These are phyloP conservation scores for Orthosia gracilis DNA, from an alignment of 2,888 invertebrate species.

Conservation along the genomic window DNA sequence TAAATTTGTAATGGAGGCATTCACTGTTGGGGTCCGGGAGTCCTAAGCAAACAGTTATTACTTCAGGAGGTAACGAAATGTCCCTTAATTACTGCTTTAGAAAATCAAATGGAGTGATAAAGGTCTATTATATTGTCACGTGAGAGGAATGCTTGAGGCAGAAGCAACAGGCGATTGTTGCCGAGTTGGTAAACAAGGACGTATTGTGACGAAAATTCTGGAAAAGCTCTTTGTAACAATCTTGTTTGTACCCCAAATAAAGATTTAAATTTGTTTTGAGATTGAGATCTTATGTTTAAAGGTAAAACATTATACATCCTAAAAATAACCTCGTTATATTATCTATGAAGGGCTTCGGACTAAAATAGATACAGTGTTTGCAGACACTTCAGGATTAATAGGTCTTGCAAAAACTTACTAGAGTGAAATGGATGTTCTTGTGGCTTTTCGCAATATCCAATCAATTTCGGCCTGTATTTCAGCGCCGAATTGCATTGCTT, in stretches of 20 bases:
- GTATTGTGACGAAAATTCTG: constrained; percentile 19
- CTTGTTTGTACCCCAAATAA: constrained; percentile 10
- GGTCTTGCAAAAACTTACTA: not conserved
- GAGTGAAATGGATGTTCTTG: constrained; percentile 9
- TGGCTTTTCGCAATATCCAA: constrained; percentile 18
- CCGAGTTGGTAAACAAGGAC: constrained; percentile 13
- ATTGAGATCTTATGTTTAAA: not conserved
- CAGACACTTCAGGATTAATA: not conserved
- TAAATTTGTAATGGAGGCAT: constrained; percentile 45
- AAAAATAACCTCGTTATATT: not conserved
- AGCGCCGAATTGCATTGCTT: not conserved
- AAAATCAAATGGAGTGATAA: constrained; percentile 43
- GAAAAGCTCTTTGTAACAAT: constrained; percentile 3
- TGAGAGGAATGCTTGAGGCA: constrained; percentile 12
- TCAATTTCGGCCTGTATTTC: not conserved
- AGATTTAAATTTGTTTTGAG: not conserved
- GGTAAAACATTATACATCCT: not conserved
- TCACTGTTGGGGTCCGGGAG: constrained; percentile 17
- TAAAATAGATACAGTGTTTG: not conserved
- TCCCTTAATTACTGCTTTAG: constrained; percentile 36
- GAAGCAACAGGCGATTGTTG: constrained; percentile 52
- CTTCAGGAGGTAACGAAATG: constrained; percentile 36
- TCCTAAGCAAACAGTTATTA: constrained; percentile 61
- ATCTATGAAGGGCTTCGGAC: not conserved
- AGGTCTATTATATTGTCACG: constrained; percentile 31